Percentiles rank a stretch among this genome's conserved stretches.
phyloP scores from a whole-genome alignment of 2,797 vertebrate genomes.

The Lagodon rhomboides region DNA sequence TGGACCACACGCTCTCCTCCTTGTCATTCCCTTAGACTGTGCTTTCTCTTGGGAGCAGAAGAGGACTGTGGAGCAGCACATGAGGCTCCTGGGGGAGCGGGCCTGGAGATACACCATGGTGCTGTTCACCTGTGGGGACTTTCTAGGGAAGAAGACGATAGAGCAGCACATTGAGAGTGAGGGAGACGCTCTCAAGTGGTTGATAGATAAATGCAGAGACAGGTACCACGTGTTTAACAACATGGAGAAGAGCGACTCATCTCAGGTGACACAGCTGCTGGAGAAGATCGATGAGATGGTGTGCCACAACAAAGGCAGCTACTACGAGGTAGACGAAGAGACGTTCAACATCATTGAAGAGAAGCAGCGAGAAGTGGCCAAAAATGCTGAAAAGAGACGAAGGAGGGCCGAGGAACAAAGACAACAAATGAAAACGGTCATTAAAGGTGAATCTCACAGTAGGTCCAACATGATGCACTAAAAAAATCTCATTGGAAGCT shows the following conservation, averaged over 20 bases:
- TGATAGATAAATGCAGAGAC: conserved; percentile 59
- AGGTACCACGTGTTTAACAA: conserved; percentile 71
- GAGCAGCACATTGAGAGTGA: conserved; percentile 75
- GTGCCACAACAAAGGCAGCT: conserved; percentile 4
- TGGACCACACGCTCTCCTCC: conserved; percentile 61
- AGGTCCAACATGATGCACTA: no score
- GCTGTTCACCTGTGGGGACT: conserved; percentile 71
- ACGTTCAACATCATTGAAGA: conserved; percentile 31
- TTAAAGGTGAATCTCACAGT: conserved; percentile 39
- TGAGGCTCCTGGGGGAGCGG: conserved; percentile 62
- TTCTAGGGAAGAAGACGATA: conserved; percentile 37
- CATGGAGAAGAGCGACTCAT: conserved; percentile 38
- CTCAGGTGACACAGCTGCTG: conserved; percentile 66
- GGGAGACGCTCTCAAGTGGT: conserved; percentile 60
- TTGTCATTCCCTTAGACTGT: conserved; percentile 52
- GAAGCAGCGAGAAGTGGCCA: conserved; percentile 32
- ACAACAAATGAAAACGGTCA: conserved; percentile 8
- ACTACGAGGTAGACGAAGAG: conserved; percentile 44
- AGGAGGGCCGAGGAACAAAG: conserved; percentile 33
- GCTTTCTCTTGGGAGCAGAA: conserved; percentile 55
- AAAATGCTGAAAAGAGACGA: conserved; percentile 43
- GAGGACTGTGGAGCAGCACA: conserved; percentile 50
- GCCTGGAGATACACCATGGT: conserved; percentile 66
- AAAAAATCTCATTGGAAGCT: no score
- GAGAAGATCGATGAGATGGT: conserved; percentile 68